A percentile compares a stretch with the other conserved stretches of the same genome.
These are phyloP conservation scores for Ramphastos sulfuratus DNA, from an alignment of 2,113 vertebrate genomes.

Conservation along the genomic window DNA sequence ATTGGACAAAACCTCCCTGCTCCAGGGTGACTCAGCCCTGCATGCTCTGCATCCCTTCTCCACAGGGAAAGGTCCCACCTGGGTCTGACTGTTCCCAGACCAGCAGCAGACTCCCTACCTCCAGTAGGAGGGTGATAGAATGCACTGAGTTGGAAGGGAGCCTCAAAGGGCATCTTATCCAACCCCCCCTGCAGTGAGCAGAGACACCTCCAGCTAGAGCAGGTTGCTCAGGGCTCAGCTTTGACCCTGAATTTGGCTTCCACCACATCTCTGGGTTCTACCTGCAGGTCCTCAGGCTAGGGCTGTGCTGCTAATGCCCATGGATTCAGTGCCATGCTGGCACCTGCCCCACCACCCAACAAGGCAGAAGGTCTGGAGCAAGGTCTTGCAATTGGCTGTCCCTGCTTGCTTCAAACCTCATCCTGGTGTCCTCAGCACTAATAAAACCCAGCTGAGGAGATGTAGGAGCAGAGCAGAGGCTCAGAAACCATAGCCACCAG, in stretches of 20 bases:
- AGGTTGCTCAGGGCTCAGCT: too few species aligned
- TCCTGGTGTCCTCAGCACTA: not conserved
- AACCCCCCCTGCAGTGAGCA: too few species aligned
- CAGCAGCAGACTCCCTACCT: not conserved
- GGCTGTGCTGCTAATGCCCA: rapidly evolving
- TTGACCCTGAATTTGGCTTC: too few species aligned
- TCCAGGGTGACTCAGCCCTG: rapidly evolving
- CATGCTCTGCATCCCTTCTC: not conserved
- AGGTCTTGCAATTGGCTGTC: not conserved
- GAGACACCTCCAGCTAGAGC: too few species aligned
- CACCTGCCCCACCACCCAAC: not conserved
- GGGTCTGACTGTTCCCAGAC: not conserved
- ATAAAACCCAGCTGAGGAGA: not conserved
- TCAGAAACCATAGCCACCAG: not conserved
- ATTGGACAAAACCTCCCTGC: not conserved
- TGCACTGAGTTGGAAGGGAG: too few species aligned
- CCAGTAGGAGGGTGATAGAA: not conserved
- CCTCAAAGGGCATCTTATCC: too few species aligned
- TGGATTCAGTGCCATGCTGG: rapidly evolving
- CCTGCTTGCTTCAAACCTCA: not conserved
- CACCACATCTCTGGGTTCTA: too few species aligned
- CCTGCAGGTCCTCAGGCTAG: rapidly evolving
- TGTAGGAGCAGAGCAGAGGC: not conserved
- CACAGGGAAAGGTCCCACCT: not conserved
- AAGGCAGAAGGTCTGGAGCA: not conserved